Conservation (phyloP, 92 coral and sea anemone species). For the Ricordea florida region DNA sequence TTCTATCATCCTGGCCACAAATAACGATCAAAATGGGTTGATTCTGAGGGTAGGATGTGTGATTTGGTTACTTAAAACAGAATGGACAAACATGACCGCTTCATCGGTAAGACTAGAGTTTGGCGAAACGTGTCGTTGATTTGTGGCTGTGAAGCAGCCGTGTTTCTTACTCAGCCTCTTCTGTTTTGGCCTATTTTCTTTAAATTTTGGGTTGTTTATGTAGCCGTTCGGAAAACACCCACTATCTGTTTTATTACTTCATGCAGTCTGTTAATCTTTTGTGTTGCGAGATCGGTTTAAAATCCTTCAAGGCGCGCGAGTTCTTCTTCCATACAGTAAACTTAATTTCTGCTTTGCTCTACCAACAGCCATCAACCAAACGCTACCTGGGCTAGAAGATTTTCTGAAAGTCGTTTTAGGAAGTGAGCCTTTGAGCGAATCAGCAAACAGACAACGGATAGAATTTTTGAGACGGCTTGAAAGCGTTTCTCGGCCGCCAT, state of each 20-base stretch:
- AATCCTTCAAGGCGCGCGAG: neutral
- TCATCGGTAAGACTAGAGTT: slow-evolving; percentile 53
- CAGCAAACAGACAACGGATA: slow-evolving; percentile 90
- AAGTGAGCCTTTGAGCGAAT: slow-evolving; percentile 82
- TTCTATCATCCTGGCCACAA: slow-evolving; percentile 22
- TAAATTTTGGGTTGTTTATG: slow-evolving; percentile 31
- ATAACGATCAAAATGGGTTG: slow-evolving; percentile 52
- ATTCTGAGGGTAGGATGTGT: slow-evolving; percentile 32
- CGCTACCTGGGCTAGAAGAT: slow-evolving; percentile 88
- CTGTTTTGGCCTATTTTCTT: slow-evolving; percentile 21
- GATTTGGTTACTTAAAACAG: slow-evolving; percentile 43
- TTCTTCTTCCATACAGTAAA: neutral
- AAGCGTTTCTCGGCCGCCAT: slow-evolving; percentile 77
- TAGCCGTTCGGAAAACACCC: slow-evolving; percentile 5
- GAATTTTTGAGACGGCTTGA: slow-evolving; percentile 88
- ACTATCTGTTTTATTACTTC: neutral
- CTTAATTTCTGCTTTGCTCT: neutral
- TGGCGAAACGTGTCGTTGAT: neutral
- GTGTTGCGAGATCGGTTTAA: neutral
- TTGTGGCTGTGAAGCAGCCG: slow-evolving; percentile 26
- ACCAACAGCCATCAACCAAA: slow-evolving; percentile 90
- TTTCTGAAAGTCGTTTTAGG: slow-evolving; percentile 91
- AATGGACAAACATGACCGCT: slow-evolving; percentile 72
- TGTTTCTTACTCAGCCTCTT: slow-evolving; percentile 1
- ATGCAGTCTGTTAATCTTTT: slow-evolving; percentile 5